A percentile compares a stretch with the other conserved stretches of the same genome.
Conservation (phyloP, 2,797 vertebrate genomes). For the Chelmon rostratus region DNA sequence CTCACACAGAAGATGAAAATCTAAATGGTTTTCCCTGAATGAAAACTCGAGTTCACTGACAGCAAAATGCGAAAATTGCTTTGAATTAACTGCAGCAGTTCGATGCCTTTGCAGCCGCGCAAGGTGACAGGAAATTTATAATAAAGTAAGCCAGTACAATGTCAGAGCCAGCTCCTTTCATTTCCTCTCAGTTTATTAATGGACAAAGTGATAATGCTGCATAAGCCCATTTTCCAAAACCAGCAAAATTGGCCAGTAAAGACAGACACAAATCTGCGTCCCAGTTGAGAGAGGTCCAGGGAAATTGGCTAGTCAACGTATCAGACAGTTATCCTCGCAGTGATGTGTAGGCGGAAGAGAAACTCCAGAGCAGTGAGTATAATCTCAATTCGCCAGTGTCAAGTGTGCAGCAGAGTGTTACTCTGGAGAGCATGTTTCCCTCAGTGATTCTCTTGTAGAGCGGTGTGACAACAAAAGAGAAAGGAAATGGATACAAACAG, state of each 20-base stretch:
- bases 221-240: conserved; percentile 25
- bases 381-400: conserved; percentile 65
- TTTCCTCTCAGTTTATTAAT: conserved; percentile 45
- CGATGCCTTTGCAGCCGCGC: neutral
- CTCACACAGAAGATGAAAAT: conserved; percentile 2
- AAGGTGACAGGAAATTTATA: conserved; percentile 26
- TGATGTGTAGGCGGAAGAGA: conserved; percentile 36
- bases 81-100: conserved; percentile 3
- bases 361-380: conserved; percentile 40
- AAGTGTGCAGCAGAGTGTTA: conserved; percentile 64
- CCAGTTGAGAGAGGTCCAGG: conserved; percentile 40
- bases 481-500: conserved; percentile 69
- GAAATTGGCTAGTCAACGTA: conserved; percentile 43
- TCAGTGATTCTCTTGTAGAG: conserved; percentile 62
- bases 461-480: conserved; percentile 59
- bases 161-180: conserved; percentile 10
- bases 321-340: conserved; percentile 50
- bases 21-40: neutral
- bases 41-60: neutral
- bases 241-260: conserved; percentile 16
- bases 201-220: conserved; percentile 17
- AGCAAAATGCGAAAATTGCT: conserved; percentile 4
- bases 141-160: neutral
- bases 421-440: conserved; percentile 64
- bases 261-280: conserved; percentile 22